Conservation (phyloP, 2,113 vertebrate genomes). For the Pavo muticus region DNA sequence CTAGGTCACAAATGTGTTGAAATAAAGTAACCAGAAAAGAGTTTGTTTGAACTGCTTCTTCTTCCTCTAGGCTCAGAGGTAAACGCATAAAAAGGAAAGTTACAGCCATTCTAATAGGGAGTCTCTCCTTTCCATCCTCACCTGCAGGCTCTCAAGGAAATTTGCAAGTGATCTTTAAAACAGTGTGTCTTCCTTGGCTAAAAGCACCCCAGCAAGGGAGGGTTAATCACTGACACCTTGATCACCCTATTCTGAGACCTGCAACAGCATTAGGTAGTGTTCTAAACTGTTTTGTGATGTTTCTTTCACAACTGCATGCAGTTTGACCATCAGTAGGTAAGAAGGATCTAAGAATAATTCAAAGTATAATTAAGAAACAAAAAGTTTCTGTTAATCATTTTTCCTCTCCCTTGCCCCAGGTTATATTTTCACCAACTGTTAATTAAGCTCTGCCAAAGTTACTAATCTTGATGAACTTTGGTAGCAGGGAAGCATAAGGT, state of each 20-base stretch:
- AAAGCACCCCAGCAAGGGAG: not conserved
- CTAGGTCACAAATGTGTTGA: constrained; percentile 13
- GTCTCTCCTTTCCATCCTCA: constrained; percentile 23
- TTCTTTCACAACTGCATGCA: not conserved
- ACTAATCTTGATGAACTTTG: constrained; percentile 44
- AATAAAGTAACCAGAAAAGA: constrained; percentile 57
- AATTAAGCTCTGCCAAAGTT: constrained; percentile 42
- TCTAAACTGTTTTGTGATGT: not conserved
- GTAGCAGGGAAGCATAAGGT: not conserved
- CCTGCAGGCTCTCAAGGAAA: constrained; percentile 24
- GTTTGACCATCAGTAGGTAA: not conserved
- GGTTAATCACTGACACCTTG: constrained; percentile 21
- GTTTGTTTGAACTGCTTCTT: constrained; percentile 58
- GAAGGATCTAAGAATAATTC: constrained; percentile 19
- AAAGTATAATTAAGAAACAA: constrained; percentile 53
- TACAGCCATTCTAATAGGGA: constrained; percentile 28
- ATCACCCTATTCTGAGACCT: constrained; percentile 9
- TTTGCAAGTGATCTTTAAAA: constrained; percentile 31
- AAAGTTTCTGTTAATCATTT: constrained; percentile 41
- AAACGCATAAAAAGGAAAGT: constrained; percentile 36
- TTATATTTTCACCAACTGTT: constrained; percentile 44
- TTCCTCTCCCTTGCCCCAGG: not conserved
- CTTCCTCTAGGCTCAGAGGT: constrained; percentile 59
- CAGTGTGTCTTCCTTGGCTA: not conserved
- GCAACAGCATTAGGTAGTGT: not conserved